Percentiles rank a stretch among this genome's conserved stretches.
Evolutionary conservation across 2,113 vertebrate genomes (phyloP).

Genomic region (Tonatia bakeri): DNA sequence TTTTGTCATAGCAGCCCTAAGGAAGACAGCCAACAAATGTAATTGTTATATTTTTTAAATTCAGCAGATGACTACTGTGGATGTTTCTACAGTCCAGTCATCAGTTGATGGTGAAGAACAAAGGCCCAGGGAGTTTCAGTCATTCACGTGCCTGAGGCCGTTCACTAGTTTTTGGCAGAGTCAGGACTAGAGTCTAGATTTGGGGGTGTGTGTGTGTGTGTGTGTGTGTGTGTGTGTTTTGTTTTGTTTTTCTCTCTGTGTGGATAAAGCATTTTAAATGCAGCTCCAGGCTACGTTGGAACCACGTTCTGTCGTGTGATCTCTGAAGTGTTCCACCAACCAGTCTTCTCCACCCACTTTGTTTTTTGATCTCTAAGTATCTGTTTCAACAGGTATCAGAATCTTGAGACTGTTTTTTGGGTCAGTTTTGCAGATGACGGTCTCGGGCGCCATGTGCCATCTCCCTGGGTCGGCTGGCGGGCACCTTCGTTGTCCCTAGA

Average conservation of each 20-base stretch:
- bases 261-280: neutral
- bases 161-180: neutral
- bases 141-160: neutral
- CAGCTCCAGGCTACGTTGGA: neutral
- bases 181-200: neutral
- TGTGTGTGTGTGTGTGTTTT: neutral
- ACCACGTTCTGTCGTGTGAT: neutral
- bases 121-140: neutral
- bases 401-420: neutral
- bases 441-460: neutral
- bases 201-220: no score
- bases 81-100: neutral
- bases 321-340: neutral
- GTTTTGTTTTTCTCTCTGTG: neutral
- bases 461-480: neutral
- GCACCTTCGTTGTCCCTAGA: neutral
- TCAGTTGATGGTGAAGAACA: neutral
- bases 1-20: neutral
- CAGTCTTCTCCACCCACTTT: neutral
- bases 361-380: neutral
- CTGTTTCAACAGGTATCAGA: neutral
- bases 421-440: conserved; percentile 11
- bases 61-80: neutral
- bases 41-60: neutral
- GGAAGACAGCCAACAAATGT: neutral